phyloP scores from a whole-genome alignment of 2,797 vertebrate species.

The Hippocampus kuda region DNA sequence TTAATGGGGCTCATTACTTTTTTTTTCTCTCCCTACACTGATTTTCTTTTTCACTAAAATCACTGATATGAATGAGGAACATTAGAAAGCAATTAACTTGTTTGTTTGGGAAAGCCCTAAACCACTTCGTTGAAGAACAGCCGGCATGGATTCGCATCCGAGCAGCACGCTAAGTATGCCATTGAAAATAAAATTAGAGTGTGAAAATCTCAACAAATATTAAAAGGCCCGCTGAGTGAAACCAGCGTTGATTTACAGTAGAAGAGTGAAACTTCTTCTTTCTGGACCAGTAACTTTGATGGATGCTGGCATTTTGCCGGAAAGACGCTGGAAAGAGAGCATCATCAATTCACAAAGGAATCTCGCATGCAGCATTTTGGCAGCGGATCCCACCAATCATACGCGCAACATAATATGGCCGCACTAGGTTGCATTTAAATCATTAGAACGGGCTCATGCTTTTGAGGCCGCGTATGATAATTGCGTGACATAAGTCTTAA shows the following conservation, averaged over 20 bases:
- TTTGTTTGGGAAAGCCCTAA: not conserved
- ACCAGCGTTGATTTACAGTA: not conserved
- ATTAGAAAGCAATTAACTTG: constrained; percentile 1
- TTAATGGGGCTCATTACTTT: not conserved
- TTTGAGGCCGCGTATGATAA: not conserved
- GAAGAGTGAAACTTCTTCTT: not conserved
- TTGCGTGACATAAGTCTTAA: constrained; percentile 17
- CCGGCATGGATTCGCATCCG: not conserved
- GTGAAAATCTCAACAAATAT: not conserved
- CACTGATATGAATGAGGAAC: not conserved
- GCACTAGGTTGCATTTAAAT: constrained; percentile 1
- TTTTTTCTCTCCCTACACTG: not conserved
- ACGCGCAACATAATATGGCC: not conserved
- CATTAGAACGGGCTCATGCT: not conserved
- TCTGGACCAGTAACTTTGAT: not conserved
- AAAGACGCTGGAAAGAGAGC: not conserved
- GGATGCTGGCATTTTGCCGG: not conserved
- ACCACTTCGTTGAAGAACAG: not conserved
- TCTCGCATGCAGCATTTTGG: not conserved
- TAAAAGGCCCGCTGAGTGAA: not conserved
- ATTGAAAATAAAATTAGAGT: not conserved
- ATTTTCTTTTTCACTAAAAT: not conserved
- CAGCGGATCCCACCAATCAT: not conserved
- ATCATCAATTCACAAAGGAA: constrained; percentile 6
- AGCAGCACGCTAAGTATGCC: not conserved